Base-by-base conservation (phyloP, 1,140 invertebrate species). In the Ephestia elutella region DNA sequence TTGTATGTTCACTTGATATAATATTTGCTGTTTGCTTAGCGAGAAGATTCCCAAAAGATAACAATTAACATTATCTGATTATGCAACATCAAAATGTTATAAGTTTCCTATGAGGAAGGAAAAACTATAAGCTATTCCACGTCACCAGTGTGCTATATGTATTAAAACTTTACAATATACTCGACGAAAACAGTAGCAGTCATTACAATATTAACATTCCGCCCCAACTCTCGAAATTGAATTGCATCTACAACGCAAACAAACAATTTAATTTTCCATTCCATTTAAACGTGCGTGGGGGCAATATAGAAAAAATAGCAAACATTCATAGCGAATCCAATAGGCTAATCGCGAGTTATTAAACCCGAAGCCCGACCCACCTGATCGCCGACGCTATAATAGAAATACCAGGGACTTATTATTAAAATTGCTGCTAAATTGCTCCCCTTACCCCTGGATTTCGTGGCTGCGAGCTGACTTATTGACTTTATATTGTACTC, bases 401-500 rank as follows among this genome's bases (percentile, higher is more conserved):
- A 86, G 83, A 86, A 88, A 88, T 88, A 77, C 86, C 86, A 64
- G 78, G 78, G 83, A 86, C 86, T 89, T 89, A 89, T 90, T 90
- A 89, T 89, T 89, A 90, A 90, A 90, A 89, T 90, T 90, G 86
- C 89, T 90, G 80, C 75, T 89, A 87, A 89, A 90, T 90, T 90
- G 86, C 78, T 89, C 86, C 78, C 80, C 76, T 74, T 82, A 65
- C 76, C 78, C 82, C 82, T 82, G 75, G 77, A 76, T 78, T 83
- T 84, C 76, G 80, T 78, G 67, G 75, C 66, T 75, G 66, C 70
- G 71, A 78, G 79, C 65, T 78, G 77, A 84, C 77, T 80, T 82
- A 79, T 82, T 80, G 75, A 80, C 68, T 67, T 62, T 70, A 71
- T 78, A 71, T 65, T 75, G 63, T 68, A 54, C 17, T 60, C 59